These are phyloP conservation scores for Lateolabrax maculatus DNA, from an alignment of 2,797 vertebrate species.

Conservation along the genomic window DNA sequence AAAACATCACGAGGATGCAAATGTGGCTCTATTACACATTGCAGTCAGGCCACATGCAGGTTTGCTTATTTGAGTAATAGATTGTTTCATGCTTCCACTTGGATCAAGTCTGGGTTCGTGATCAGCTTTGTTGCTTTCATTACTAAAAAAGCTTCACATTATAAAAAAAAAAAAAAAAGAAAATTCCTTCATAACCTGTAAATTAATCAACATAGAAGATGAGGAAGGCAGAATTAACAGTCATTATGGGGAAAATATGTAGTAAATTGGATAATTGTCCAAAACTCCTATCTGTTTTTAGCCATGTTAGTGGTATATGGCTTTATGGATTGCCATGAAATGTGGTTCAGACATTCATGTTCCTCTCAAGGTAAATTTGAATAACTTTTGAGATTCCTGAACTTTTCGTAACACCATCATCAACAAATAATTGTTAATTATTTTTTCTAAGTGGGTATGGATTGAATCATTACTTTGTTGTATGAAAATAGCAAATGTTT, in stretches of 20 bases:
- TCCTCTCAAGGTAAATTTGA: neutral
- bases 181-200: neutral
- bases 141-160: too few species aligned
- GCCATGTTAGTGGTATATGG: too few species aligned
- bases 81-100: neutral
- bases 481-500: neutral
- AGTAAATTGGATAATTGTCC: neutral
- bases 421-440: too few species aligned
- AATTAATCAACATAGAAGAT: neutral
- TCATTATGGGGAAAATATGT: neutral
- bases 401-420: too few species aligned
- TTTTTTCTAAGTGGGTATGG: too few species aligned
- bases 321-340: neutral
- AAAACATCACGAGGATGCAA: neutral
- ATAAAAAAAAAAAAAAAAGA: neutral
- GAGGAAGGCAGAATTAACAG: too few species aligned
- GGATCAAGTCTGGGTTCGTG: neutral
- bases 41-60: neutral
- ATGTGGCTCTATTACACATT: neutral
- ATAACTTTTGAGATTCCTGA: neutral
- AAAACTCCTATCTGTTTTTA: neutral
- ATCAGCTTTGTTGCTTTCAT: neutral
- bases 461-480: neutral
- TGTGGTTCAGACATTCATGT: neutral
- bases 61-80: neutral